A percentile compares a stretch with the other conserved stretches of the same genome.
phyloP scores from a whole-genome alignment of 2,888 invertebrate genomes.

The Trissolcus japonicus region DNA sequence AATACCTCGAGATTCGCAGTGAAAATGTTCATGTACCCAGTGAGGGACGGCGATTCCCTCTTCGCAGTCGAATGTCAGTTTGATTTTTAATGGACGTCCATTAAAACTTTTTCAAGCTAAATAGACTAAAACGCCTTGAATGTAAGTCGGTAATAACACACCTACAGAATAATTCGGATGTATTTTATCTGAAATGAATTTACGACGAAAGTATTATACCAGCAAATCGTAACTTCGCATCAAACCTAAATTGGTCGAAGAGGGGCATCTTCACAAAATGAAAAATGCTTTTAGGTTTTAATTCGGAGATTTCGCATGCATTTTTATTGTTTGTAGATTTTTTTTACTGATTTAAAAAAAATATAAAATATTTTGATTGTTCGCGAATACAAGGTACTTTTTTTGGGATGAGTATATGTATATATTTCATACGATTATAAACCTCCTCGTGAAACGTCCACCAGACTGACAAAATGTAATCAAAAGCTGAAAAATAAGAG shows the following conservation, averaged over 20 bases:
- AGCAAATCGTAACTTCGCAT: neutral
- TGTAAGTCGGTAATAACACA: slow-evolving; percentile 44
- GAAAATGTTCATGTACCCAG: slow-evolving; percentile 46
- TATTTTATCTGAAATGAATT: slow-evolving; percentile 30
- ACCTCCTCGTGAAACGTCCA: neutral
- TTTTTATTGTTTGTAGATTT: too few species aligned
- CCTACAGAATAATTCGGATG: slow-evolving; percentile 41
- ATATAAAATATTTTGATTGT: neutral
- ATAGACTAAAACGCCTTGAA: slow-evolving; percentile 29
- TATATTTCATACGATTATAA: too few species aligned
- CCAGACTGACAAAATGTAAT: slow-evolving; percentile 35
- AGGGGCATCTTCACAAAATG: too few species aligned
- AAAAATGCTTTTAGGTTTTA: too few species aligned
- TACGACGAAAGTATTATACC: slow-evolving; percentile 1
- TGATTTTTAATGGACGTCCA: slow-evolving; percentile 56
- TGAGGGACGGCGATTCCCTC: slow-evolving; percentile 38
- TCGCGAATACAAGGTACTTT: neutral
- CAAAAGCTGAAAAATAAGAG: slow-evolving; percentile 40
- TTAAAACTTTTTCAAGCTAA: slow-evolving; percentile 48
- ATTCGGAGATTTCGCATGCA: neutral
- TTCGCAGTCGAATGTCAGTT: slow-evolving; percentile 57
- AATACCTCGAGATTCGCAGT: slow-evolving; percentile 49
- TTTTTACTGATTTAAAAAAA: too few species aligned
- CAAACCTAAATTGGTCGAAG: too few species aligned
- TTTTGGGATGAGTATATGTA: too few species aligned